These are phyloP conservation scores for Bradysia coprophila DNA, from an alignment of 1,140 invertebrate species.

Conservation along the genomic window DNA sequence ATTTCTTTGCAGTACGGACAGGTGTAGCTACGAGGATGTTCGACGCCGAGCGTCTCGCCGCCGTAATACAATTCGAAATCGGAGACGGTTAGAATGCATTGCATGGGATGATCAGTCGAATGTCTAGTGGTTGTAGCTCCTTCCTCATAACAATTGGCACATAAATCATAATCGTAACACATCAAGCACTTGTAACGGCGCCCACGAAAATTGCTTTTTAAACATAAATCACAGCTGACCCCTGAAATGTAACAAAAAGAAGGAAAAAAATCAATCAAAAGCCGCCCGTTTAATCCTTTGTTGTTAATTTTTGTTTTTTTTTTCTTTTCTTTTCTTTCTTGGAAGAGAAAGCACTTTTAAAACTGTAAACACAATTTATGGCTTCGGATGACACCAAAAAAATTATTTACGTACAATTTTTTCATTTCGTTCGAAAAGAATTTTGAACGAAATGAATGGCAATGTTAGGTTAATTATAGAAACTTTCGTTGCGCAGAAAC, in stretches of 20 bases:
- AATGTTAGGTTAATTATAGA: too few relatives aligned
- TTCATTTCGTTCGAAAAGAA: too few relatives aligned
- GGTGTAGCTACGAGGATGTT: slow-evolving; percentile 88
- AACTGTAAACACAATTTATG: too few relatives aligned
- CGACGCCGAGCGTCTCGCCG: slow-evolving; percentile 71
- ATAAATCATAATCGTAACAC: slow-evolving; percentile 98
- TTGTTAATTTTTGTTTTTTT: too few relatives aligned
- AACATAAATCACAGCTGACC: slow-evolving; percentile 98
- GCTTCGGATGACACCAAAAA: too few relatives aligned
- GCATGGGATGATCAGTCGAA: slow-evolving; percentile 91
- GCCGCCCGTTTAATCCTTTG: too few relatives aligned
- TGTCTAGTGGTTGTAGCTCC: slow-evolving; percentile 86
- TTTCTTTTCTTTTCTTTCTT: too few relatives aligned
- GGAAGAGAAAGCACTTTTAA: too few relatives aligned
- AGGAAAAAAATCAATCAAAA: not conserved
- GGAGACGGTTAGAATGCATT: slow-evolving; percentile 91
- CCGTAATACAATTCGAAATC: slow-evolving; percentile 95
- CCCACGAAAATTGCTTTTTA: slow-evolving; percentile 94
- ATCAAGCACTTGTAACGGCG: slow-evolving; percentile 96
- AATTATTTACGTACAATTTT: too few relatives aligned
- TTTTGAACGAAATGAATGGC: too few relatives aligned
- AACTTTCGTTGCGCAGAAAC: too few relatives aligned
- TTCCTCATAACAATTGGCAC: slow-evolving; percentile 87
- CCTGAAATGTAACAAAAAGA: slow-evolving; percentile 33
- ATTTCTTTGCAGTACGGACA: slow-evolving; percentile 93